These are phyloP conservation scores for Morphnarchus princeps DNA, from an alignment of 2,113 vertebrate species.

Conservation along the genomic window DNA sequence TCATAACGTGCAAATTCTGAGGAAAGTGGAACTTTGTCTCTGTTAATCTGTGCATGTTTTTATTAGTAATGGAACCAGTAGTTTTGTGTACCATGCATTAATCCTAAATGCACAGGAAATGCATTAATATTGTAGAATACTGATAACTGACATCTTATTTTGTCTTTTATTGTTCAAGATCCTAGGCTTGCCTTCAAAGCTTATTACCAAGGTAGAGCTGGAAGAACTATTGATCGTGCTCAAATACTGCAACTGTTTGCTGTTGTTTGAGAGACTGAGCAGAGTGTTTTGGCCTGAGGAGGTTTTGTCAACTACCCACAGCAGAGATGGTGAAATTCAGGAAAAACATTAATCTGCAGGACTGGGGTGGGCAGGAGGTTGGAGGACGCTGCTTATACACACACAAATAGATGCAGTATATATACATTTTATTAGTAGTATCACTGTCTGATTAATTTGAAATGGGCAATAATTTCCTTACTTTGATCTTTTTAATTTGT, in stretches of 20 bases:
- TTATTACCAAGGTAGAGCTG: background rate
- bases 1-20: background rate
- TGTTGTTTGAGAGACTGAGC: background rate
- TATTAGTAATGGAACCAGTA: background rate
- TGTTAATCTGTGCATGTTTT: background rate
- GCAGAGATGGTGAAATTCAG: background rate
- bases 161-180: background rate
- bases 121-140: background rate
- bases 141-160: background rate
- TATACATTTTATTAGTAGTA: background rate
- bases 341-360: background rate
- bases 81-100: background rate
- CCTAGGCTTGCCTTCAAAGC: background rate
- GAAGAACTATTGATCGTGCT: background rate
- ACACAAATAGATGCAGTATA: fast-evolving
- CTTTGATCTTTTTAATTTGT: background rate
- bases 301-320: background rate
- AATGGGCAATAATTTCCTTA: background rate
- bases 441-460: background rate
- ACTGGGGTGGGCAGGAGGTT: fast-evolving
- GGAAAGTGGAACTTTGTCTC: background rate
- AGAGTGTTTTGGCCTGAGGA: background rate
- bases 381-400: background rate
- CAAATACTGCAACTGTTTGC: background rate
- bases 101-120: background rate